phyloP scores from a whole-genome alignment of 1,140 invertebrate species.

The Brachionus paranguensis region DNA sequence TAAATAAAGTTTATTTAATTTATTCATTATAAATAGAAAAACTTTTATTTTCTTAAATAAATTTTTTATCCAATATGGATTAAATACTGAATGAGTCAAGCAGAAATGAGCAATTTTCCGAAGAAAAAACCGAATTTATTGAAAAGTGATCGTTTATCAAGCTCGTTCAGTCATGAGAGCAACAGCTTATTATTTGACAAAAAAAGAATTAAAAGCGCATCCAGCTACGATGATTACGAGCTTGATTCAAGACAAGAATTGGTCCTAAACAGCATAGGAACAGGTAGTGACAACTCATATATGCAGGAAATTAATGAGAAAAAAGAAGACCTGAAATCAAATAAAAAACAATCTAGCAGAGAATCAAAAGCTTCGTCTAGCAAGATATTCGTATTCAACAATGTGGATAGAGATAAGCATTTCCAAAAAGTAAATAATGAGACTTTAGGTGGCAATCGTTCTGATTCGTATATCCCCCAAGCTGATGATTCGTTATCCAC shows the following conservation, averaged over 20 bases:
- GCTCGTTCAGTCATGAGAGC: not conserved
- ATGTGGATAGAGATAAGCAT: not conserved
- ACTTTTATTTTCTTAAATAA: too few species aligned
- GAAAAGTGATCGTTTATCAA: not conserved
- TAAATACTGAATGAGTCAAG: not conserved
- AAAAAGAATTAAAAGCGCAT: not conserved
- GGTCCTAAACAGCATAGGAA: slow-evolving; percentile 6
- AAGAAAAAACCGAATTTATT: not conserved
- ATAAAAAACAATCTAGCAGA: not conserved
- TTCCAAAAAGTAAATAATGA: not conserved
- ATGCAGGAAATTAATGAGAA: not conserved
- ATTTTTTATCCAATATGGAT: not conserved
- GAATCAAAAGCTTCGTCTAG: not conserved
- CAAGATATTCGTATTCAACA: not conserved
- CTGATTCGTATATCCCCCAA: slow-evolving; percentile 3
- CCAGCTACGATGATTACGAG: not conserved
- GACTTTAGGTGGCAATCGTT: not conserved
- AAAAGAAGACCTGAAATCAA: not conserved
- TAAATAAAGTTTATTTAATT: too few species aligned
- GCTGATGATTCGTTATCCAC: not conserved
- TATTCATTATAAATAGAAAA: too few species aligned
- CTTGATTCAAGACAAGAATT: slow-evolving; percentile 8
- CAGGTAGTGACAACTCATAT: slow-evolving; percentile 14
- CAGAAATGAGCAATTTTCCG: not conserved
- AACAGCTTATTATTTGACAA: not conserved